phyloP scores from a whole-genome alignment of 2,888 invertebrate genomes.

The Dicycla oo region DNA sequence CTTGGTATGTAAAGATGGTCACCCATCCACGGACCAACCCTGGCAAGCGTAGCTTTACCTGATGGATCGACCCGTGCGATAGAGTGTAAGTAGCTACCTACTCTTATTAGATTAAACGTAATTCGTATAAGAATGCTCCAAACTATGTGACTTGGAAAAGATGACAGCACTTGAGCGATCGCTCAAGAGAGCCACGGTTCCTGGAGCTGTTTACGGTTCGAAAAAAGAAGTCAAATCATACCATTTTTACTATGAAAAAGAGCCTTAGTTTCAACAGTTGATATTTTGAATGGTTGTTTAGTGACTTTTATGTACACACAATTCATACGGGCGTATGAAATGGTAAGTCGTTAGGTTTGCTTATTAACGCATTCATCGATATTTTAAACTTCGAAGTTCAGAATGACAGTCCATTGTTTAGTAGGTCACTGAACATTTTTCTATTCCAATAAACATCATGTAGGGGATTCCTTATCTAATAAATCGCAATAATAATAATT shows the following conservation, averaged over 20 bases:
- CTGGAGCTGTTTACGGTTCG: neutral
- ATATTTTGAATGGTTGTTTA: neutral
- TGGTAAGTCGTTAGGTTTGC: neutral
- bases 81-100: neutral
- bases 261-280: neutral
- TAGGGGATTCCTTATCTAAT: neutral
- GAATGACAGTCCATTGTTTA: no score
- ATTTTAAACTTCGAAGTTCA: no score
- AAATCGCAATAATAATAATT: neutral
- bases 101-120: neutral
- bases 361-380: neutral
- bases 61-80: no score
- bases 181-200: neutral
- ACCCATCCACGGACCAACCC: no score
- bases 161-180: neutral
- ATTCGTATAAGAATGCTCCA: neutral
- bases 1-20: no score
- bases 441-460: neutral
- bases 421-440: neutral
- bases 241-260: neutral
- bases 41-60: no score
- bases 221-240: constrained; percentile 3
- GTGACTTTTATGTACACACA: neutral
- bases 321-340: neutral
- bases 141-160: constrained; percentile 4